phyloP scores from a whole-genome alignment of 2,797 vertebrate genomes.

The Peromyscus nudipes region DNA sequence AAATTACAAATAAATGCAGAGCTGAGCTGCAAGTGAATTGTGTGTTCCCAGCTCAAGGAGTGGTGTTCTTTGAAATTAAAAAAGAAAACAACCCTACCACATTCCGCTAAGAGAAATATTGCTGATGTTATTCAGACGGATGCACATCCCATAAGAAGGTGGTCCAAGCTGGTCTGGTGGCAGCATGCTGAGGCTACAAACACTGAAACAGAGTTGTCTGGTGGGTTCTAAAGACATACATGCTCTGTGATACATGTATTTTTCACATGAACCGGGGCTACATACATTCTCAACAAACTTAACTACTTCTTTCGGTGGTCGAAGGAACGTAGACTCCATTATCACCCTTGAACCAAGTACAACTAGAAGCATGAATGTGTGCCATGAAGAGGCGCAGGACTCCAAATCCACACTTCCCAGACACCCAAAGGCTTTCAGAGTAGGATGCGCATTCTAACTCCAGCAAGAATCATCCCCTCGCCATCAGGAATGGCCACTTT shows the following conservation, averaged over 20 bases:
- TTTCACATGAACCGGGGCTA: slow-evolving; percentile 51
- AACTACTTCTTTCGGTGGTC: slow-evolving; percentile 67
- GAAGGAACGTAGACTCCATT: neutral
- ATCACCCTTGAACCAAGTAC: slow-evolving; percentile 63
- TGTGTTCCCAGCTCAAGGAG: slow-evolving; percentile 89
- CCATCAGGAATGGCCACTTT: too few species aligned
- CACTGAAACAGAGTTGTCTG: slow-evolving; percentile 5
- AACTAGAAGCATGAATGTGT: neutral
- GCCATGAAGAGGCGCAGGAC: neutral
- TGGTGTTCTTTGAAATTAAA: slow-evolving; percentile 87
- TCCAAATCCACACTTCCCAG: neutral
- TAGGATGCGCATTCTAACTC: neutral
- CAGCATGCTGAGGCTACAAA: slow-evolving; percentile 50
- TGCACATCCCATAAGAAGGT: slow-evolving; percentile 48
- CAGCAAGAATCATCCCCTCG: neutral
- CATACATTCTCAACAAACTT: slow-evolving; percentile 66
- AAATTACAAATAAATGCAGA: slow-evolving; percentile 91
- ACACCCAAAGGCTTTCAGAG: neutral
- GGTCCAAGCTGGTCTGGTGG: neutral
- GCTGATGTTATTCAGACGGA: slow-evolving; percentile 83
- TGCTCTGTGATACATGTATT: neutral
- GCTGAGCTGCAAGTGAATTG: slow-evolving; percentile 89
- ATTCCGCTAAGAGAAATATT: slow-evolving; percentile 82
- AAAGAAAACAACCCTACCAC: slow-evolving; percentile 82
- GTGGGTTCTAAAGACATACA: neutral